These are phyloP conservation scores for Apodemia zela DNA, from an alignment of 2,888 invertebrate species.

Conservation along the genomic window DNA sequence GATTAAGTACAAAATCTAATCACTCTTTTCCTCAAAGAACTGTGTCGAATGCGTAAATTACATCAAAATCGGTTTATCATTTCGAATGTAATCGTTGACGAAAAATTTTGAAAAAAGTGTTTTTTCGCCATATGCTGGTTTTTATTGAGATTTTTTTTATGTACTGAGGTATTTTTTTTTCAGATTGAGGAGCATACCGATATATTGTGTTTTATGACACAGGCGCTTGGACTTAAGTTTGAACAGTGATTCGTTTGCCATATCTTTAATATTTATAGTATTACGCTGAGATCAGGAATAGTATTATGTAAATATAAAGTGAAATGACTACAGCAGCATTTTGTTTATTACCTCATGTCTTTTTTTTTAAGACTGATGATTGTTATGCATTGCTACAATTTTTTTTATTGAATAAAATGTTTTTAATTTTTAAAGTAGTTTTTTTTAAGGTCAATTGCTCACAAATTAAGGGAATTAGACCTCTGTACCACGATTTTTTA, in stretches of 20 bases:
- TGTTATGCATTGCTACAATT: constrained; percentile 74
- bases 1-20: no score
- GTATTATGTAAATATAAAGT: constrained; percentile 69
- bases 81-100: no score
- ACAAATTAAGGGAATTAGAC: no score
- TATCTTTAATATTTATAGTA: constrained; percentile 30
- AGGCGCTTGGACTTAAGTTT: constrained; percentile 85
- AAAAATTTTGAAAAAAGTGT: no score
- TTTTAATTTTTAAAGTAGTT: constrained; percentile 11
- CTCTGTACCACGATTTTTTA: no score
- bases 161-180: constrained; percentile 54
- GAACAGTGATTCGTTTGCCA: constrained; percentile 42
- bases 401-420: constrained; percentile 41
- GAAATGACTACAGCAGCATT: constrained; percentile 45
- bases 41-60: no score
- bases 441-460: no score
- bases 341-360: constrained; percentile 68
- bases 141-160: constrained; percentile 17
- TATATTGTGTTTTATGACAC: constrained; percentile 90
- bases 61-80: no score
- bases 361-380: constrained; percentile 62
- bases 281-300: constrained; percentile 39
- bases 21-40: no score
- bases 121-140: no score
- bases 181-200: constrained; percentile 97